Base-by-base conservation (phyloP, 1,140 invertebrate genomes). In the Babylonia areolata region DNA sequence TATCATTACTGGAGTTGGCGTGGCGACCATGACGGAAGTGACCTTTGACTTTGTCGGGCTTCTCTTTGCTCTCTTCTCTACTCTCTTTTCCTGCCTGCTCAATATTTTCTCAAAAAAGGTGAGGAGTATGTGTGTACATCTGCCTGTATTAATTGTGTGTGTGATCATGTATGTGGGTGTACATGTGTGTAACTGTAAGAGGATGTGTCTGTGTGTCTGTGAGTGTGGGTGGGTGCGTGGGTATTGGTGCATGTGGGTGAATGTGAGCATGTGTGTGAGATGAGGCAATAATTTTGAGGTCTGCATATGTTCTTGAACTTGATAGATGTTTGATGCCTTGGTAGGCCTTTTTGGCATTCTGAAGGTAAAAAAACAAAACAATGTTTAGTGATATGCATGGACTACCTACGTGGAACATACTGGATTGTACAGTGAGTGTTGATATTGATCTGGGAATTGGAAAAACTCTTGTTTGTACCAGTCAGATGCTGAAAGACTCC, bases 31-130 rank as follows among this genome's bases (percentile, higher is more conserved):
- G 77, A 99, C 98, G 17, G 98, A 99, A 94, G 95, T 99, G 80
- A 97, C 97, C 88, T 99, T 99, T 94, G 97, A 99, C 94, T 95
- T 97, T 88, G 95, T 97, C 84, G 98, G 98, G 51, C 95, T 99
- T 75, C 92, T 97, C 39, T 97, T 97, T 94, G 98, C 98, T 46
- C 95, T 99, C 42, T 95, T 97, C 85, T 97, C 98, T 3, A 99
- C 98, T 1, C 96, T 97, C 94, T 97, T 97, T 75, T 98, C 99
- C 91, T 97, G 97, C 35, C 95, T 99, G 87, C 97, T 98, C 94
- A 98, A 99, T 94, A 98, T 99, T 88, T 98, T 97, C 94, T 98
- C 98, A 1, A 99, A 99, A 95, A 98, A 98, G 95, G 98, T 97
- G 94, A 86, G 85, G 2, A 20, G 31, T 80, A 46, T 42, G 40